Base-by-base conservation (phyloP, 2,888 invertebrate species). In the Conomelus anceps region DNA sequence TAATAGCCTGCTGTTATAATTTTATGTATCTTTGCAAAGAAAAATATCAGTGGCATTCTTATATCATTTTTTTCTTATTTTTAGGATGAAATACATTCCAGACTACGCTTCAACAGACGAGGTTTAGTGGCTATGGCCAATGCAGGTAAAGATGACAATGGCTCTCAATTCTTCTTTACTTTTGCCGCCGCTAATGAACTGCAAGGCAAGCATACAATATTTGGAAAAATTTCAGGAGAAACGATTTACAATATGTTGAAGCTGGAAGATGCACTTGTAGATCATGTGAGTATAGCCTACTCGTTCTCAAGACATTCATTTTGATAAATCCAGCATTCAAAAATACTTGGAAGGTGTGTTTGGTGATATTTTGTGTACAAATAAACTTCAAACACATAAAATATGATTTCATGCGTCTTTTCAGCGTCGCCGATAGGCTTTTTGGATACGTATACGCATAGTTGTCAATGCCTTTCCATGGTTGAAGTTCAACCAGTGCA, bases 161-260 rank as follows among this genome's bases (percentile, higher is more conserved):
- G 96, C 0, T 98, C 98, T 0, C 99, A 99, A 93, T 99, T 99
- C 93, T 99, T 99, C 94, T 98, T 99, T 93, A 99, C 99, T 0
- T 94, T 99, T 90, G 98, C 95, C 0, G 94, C 97, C 0, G 96
- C 98, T 0, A 98, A 98, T 0, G 99, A 99, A 92, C 94, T 99
- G 29, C 98, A 99, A 93, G 98, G 98, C 92, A 99, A 99, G 92
- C 98, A 99, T 92, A 99, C 99, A 0, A 96, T 99, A 89, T 99
- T 99, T 94, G 99, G 98, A 13, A 99, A 99, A 94, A 97, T 97
- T 63, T 96, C 96, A 0, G 99, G 99, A 1, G 97, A 99, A 92
- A 99, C 99, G 0, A 94, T 99, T 63, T 99, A 96, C 94, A 99
- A 99, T 93, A 97, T 99, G 95, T 93, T 99, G 0, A 99, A 98